Evolutionary conservation across 2,797 vertebrate species (phyloP), one percentile per base, ranked within the genome.

Genomic region (Salarias fasciatus): DNA sequence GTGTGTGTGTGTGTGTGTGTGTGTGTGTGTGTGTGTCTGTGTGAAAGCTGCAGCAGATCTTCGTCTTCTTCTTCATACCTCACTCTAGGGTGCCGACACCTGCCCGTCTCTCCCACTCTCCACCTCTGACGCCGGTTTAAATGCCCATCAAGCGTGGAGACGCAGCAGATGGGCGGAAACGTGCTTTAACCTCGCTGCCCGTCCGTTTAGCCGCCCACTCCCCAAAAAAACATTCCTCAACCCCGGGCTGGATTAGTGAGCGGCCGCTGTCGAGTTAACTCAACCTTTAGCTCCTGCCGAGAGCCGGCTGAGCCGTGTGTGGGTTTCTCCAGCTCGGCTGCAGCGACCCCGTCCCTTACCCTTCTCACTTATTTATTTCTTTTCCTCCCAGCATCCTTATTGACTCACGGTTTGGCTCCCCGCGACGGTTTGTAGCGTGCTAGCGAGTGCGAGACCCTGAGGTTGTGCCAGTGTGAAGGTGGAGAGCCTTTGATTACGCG

Each of bases 391-490:
- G 59, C 37, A 28, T 79, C 75, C 75, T 54, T n/a, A 36, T 58
- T 77, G 69, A 64, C 76, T 80, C 72, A 59, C 50, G 24, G 45
- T 38, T 72, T 47, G n/a, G n/a, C n/a, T n/a, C n/a, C n/a, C n/a
- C n/a, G n/a, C n/a, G n/a, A 59, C 50, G 24, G 45, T 38, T 72
- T 47, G 75, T 8, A 8, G 30, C 30, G 1, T 59, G 54, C 3
- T 49, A 69, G 69, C 37, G 31, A 0, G 43, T 0, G 40, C 62
- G 52, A 62, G 73, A 72, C 75, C 79, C 83, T 14, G 73, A 80
- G 73, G 75, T 77, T 59, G 63, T 63, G 56, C 57, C 81, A 77
- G 85, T 78, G 75, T 80, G 85, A 80, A 75, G 74, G 84, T 84
- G 89, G 87, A n/a, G n/a, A n/a, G n/a, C n/a, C n/a, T n/a, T n/a